Evolutionary conservation across 2,113 vertebrate genomes (phyloP), one percentile per base, ranked within the genome.

Genomic region (Heptranchias perlo): DNA sequence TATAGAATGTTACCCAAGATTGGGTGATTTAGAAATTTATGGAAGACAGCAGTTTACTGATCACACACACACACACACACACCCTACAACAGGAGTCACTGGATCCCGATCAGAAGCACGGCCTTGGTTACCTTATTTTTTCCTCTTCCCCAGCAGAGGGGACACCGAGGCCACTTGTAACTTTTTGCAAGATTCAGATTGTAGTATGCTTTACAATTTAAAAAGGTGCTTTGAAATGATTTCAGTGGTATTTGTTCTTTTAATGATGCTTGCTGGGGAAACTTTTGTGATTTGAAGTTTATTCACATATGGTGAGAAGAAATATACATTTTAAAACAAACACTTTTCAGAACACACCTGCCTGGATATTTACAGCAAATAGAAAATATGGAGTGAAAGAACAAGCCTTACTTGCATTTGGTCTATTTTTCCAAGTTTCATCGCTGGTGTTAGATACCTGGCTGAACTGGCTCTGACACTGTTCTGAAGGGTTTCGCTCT

Each of bases 391-490:
- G 39, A 25, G 18, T 28, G 25, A 35, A 65, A 91, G 14, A 6
- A 39, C 31, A 96, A 54, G 93, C 96, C 98, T 97, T 98, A 98
- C 98, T 98, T 97, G 98, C 97, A 35, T 98, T 98, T 54, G 98
- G 98, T 96, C 97, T 98, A 14, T 98, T 97, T 97, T 98, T 99
- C 98, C 99, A 99, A 96, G 98, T 98, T 23, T 99, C 99, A 65
- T 99, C 99, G 0, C 99, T 99, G 0, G 98, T 98, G 96, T 98
- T 99, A 95, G 99, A 99, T 97, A 99, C 98, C 44, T 99, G 99
- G 96, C 99, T 99, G 97, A 99, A 98, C 47, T 99, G 99, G 96
- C 99, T 99, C 97, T 99, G 99, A 96, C 98, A 99, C 96, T 99
- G 98, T 96, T 99, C 99, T 0, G 99, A 99, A 87, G 98, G 97